phyloP scores from a whole-genome alignment of 2,797 vertebrate genomes.

The Crotalus adamanteus region DNA sequence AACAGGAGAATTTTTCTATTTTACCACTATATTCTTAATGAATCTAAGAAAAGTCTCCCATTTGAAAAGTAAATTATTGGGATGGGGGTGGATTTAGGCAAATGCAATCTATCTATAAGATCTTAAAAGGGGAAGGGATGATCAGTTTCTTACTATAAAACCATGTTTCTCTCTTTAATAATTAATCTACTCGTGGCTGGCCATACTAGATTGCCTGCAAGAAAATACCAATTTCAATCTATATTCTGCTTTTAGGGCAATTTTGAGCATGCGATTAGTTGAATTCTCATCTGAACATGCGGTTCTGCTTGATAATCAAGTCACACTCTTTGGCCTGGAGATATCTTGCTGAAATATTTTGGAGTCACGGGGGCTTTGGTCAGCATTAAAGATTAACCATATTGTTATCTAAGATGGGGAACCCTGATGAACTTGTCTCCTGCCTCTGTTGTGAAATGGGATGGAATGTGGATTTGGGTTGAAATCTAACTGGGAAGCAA shows the following conservation, averaged over 20 bases:
- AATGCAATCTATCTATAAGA: not conserved
- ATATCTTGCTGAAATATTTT: slow-evolving; percentile 27
- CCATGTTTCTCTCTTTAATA: not conserved
- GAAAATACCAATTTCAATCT: not conserved
- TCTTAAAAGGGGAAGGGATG: not conserved
- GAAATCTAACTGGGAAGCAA: slow-evolving; percentile 20
- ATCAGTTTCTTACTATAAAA: not conserved
- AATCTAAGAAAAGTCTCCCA: not conserved
- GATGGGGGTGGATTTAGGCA: not conserved
- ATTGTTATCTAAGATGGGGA: slow-evolving; percentile 18
- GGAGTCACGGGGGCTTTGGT: not conserved
- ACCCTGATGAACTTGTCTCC: slow-evolving; percentile 4
- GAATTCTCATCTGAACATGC: not conserved
- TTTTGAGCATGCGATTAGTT: not conserved
- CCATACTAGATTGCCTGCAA: not conserved
- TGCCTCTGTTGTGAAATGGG: slow-evolving; percentile 7
- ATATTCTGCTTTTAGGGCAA: not conserved
- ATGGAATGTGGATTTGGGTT: slow-evolving; percentile 3
- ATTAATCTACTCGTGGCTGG: not conserved
- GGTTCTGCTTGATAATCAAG: slow-evolving; percentile 1
- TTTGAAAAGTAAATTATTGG: not conserved
- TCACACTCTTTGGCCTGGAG: not conserved
- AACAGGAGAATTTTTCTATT: not conserved
- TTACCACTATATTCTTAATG: not conserved
- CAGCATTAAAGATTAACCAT: not conserved